phyloP scores from a whole-genome alignment of 2,888 invertebrate species.

The Pachliopta kotzebuea region DNA sequence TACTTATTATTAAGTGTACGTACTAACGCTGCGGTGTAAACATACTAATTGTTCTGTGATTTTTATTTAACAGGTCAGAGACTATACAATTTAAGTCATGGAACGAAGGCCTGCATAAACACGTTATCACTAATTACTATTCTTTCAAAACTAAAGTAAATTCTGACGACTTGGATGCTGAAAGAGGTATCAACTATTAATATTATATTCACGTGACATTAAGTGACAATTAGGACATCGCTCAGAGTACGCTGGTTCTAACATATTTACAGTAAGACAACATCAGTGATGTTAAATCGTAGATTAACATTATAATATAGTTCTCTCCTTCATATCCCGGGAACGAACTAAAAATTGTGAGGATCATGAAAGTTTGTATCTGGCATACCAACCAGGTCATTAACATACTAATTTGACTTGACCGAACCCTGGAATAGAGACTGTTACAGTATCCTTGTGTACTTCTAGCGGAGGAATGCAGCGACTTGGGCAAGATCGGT shows the following conservation, averaged over 20 bases:
- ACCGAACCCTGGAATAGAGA: too few relatives aligned
- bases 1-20: slow-evolving; percentile 5
- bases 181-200: slow-evolving; percentile 33
- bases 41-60: neutral
- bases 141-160: slow-evolving; percentile 33
- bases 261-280: too few relatives aligned
- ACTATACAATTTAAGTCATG: slow-evolving; percentile 17
- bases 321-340: too few relatives aligned
- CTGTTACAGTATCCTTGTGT: neutral
- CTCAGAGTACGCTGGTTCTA: too few relatives aligned
- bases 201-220: neutral
- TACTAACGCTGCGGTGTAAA: too few relatives aligned
- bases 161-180: slow-evolving; percentile 33
- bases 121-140: slow-evolving; percentile 38
- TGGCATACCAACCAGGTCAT: too few relatives aligned
- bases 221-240: too few relatives aligned
- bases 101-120: slow-evolving; percentile 22
- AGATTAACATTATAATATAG: too few relatives aligned
- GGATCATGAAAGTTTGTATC: too few relatives aligned
- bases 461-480: slow-evolving; percentile 32
- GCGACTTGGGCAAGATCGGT: slow-evolving; percentile 8
- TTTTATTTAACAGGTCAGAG: slow-evolving; percentile 28
- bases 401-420: too few relatives aligned
- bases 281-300: too few relatives aligned
- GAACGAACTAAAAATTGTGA: too few relatives aligned